A percentile compares a stretch with the other conserved stretches of the same genome.
These are phyloP conservation scores for Suillia variegata DNA, from an alignment of 2,888 invertebrate genomes.

Conservation along the genomic window DNA sequence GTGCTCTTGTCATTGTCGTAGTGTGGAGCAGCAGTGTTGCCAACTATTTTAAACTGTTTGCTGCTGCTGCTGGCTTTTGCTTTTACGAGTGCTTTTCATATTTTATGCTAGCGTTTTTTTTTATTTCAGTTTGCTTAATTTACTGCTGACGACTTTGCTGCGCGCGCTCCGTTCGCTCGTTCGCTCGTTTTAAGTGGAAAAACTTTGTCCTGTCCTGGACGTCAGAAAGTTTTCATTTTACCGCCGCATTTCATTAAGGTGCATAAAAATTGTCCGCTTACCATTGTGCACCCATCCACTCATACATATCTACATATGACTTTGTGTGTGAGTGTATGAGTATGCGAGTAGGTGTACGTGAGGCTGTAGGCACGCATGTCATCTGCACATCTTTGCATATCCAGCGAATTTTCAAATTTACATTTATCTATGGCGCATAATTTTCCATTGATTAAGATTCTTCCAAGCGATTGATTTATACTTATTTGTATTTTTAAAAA, in stretches of 20 bases:
- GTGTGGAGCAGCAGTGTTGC: constrained; percentile 26
- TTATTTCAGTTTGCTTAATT: background rate
- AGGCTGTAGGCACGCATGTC: background rate
- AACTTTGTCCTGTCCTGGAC: background rate
- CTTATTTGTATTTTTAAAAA: no score
- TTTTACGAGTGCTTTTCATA: background rate
- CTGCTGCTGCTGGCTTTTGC: background rate
- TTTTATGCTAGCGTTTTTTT: no score
- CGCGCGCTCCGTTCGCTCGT: no score
- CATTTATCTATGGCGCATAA: no score
- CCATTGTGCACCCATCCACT: background rate
- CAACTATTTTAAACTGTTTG: constrained; percentile 19
- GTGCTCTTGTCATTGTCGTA: background rate
- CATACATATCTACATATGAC: background rate
- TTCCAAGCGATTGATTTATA: no score
- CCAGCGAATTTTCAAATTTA: background rate
- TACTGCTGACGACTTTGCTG: background rate
- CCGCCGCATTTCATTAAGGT: background rate
- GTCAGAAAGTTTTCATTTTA: background rate
- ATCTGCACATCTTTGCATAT: background rate
- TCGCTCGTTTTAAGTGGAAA: no score
- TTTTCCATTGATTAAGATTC: no score
- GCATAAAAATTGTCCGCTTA: no score
- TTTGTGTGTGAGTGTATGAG: no score
- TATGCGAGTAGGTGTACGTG: background rate